Evolutionary conservation across 2,888 invertebrate species (phyloP), one percentile per base, ranked within the genome.

Genomic region (Acleris sparsana): DNA sequence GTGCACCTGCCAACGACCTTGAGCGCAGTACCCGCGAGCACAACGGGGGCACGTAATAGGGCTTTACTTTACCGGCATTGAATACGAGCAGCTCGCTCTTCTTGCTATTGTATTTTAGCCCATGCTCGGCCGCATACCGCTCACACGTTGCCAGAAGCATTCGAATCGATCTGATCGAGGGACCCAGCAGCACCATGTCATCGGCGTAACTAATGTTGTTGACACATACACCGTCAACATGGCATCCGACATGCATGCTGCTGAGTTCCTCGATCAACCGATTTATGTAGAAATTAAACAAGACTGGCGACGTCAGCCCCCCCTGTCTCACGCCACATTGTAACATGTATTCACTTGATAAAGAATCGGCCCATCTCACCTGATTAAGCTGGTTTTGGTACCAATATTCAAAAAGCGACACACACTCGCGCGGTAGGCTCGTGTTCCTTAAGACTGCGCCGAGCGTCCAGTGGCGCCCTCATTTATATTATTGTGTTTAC

Each of bases 181-280:
- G 29, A 7, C 29, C 29, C 29, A 29, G 29, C 29, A 29, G 9
- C 29, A 29, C 70, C 71, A 75, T 73, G 52, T 72, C 72, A 29
- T 71, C 69, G 16, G 71, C 70, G 46, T 73, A 70, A 20, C 73
- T 71, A 7, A 44, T 44, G 13, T 44, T 44, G 11, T 44, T 44
- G 13, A 44, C 44, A 44, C 16, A 13, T 5, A 44, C 49, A 7
- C 46, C 62, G 46, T 68, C 70, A 33, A 72, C 59, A 44, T 67
- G 67, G n/a, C 44, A 44, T 44, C 44, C 44, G 44, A 44, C 44
- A 22, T 52, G 48, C 11, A 49, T 52, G 52, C 69, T 66, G 55
- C 71, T 72, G 61, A 74, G 72, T 58, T 44, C 44, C 44, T 5
- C 44, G n/a, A 44, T 61, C 29, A 29, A 9, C 6, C 6, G 7